Evolutionary conservation across 1,140 invertebrate species (phyloP).

Genomic region (Psix sp.): DNA sequence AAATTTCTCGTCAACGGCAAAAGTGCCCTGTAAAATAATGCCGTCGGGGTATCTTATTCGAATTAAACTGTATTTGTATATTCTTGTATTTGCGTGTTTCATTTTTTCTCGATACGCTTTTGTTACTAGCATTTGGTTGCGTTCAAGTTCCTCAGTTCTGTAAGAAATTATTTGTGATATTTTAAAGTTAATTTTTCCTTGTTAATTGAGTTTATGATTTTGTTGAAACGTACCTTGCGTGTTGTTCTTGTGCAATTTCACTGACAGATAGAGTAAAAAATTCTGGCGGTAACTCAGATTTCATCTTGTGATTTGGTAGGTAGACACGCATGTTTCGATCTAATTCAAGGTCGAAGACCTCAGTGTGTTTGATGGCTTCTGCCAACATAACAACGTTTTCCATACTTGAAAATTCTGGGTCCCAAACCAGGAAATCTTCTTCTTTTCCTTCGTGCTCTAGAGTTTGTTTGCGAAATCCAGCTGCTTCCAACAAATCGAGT

Average conservation of each 20-base stretch:
- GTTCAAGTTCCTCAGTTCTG: slow-evolving; percentile 87
- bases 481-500: slow-evolving; percentile 88
- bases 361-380: slow-evolving; percentile 86
- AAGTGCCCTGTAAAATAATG: slow-evolving; percentile 90
- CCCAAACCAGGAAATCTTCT: slow-evolving; percentile 82
- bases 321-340: slow-evolving; percentile 92
- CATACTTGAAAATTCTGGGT: slow-evolving; percentile 74
- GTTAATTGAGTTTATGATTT: neutral
- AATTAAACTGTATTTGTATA: slow-evolving; percentile 91
- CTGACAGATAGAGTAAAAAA: slow-evolving; percentile 88
- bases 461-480: slow-evolving; percentile 85
- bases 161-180: no score
- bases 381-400: slow-evolving; percentile 80
- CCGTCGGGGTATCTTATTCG: slow-evolving; percentile 92
- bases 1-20: slow-evolving; percentile 87
- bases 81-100: slow-evolving; percentile 85
- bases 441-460: slow-evolving; percentile 78
- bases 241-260: slow-evolving; percentile 91
- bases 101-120: slow-evolving; percentile 95
- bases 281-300: slow-evolving; percentile 85
- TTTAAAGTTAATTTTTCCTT: neutral
- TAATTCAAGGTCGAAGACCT: slow-evolving; percentile 88
- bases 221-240: slow-evolving; percentile 80
- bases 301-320: slow-evolving; percentile 84
- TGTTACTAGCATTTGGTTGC: slow-evolving; percentile 88